Base-by-base conservation (phyloP, 2,113 vertebrate species). In the Anolis sagrei region DNA sequence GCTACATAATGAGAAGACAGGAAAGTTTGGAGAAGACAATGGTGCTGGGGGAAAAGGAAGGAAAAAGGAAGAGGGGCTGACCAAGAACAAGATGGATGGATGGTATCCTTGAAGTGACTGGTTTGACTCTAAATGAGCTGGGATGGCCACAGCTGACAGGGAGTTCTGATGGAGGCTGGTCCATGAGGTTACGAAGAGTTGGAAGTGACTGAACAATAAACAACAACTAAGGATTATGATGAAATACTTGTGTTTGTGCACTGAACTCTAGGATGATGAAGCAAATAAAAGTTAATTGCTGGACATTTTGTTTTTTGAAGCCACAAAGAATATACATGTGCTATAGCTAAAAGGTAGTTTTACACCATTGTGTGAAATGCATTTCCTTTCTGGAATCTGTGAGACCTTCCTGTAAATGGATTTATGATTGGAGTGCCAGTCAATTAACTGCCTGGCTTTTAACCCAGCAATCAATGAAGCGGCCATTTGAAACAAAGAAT, bases 381-480 rank as follows among this genome's bases (percentile, higher is more conserved):
- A n/a, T 49, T 73, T 62, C 48, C 69, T 64, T 72, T 64, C 39
- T 36, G 39, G 27, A 86, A 73, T 74, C 21, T 39, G 49, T 44
- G 19, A 73, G 3, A 32, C 54, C 62, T 61, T 61, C 64, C 66
- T 79, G 29, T 32, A 48, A 85, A 79, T 7, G 9, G 27, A 32
- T 85, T 85, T 85, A 25, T 79, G 36, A 72, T 39, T 70, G 49
- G n/a, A 54, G 34, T 70, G 25, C 25, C 69, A 44, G 70, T 83
- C 51, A 79, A 72, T 72, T 48, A 79, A 62, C 32, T n/a, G 21
- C 62, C 36, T 74, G 54, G 23, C 77, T 86, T 86, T 73, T 86
- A 74, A 86, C 54, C 70, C 77, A 78, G 48, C 54, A 64, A 29
- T 64, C 77, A 86, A 86, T 64, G n/a, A 48, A 86, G 27, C 3